A percentile compares a stretch with the other conserved stretches of the same genome.
Evolutionary conservation across 2,888 invertebrate species (phyloP).

Genomic region (Athrips mouffetella): DNA sequence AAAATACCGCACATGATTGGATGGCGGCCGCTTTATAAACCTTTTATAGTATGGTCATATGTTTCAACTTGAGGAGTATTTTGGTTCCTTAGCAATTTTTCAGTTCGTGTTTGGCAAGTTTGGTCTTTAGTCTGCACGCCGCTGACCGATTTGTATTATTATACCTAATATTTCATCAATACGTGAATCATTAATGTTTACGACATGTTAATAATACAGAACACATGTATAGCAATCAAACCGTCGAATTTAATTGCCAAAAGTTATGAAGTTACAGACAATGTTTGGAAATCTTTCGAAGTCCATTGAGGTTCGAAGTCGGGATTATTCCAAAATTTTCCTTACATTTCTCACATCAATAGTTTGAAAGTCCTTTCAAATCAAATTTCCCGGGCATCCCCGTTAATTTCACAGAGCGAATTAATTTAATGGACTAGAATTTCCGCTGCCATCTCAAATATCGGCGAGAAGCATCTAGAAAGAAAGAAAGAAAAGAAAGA

Average conservation of each 20-base stretch:
- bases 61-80: slow-evolving; percentile 37
- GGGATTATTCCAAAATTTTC: not conserved
- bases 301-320: not conserved
- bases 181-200: slow-evolving; percentile 6
- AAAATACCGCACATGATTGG: slow-evolving; percentile 68
- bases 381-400: slow-evolving; percentile 13
- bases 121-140: slow-evolving; percentile 19
- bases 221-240: not conserved
- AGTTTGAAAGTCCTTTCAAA: slow-evolving; percentile 13
- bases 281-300: not conserved
- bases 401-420: slow-evolving; percentile 23
- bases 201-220: slow-evolving; percentile 4
- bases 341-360: slow-evolving; percentile 8
- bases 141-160: slow-evolving; percentile 21
- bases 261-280: slow-evolving; percentile 5
- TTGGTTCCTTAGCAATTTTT: slow-evolving; percentile 30
- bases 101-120: slow-evolving; percentile 20
- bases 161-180: slow-evolving; percentile 23
- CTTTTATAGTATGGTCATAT: slow-evolving; percentile 42
- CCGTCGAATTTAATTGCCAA: not conserved
- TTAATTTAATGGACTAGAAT: slow-evolving; percentile 33
- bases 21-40: slow-evolving; percentile 47
- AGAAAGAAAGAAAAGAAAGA: too few relatives aligned
- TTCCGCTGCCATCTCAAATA: slow-evolving; percentile 50
- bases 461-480: slow-evolving; percentile 44